Conservation (phyloP, 2,113 vertebrate species). For the Cynocephalus volans region DNA sequence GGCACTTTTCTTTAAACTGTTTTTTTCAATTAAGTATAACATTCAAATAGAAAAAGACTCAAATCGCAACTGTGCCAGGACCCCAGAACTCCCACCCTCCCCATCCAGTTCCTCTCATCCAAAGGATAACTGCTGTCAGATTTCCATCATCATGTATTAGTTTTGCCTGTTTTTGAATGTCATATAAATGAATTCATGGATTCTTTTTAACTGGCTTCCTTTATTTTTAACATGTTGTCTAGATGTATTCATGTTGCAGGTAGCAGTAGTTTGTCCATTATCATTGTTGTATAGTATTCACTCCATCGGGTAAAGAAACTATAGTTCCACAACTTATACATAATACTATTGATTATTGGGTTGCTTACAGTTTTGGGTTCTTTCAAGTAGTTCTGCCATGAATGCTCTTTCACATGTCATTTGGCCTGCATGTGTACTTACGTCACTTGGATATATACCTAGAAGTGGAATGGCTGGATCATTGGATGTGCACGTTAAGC, state of each 20-base stretch:
- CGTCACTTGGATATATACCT: background rate
- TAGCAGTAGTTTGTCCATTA: background rate
- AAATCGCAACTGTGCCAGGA: background rate
- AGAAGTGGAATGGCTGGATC: background rate
- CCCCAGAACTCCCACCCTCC: fast-evolving
- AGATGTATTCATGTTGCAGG: background rate
- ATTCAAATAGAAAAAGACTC: background rate
- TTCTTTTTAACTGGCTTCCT: background rate
- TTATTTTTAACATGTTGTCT: background rate
- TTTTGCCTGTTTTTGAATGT: background rate
- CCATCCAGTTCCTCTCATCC: fast-evolving
- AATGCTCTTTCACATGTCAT: background rate
- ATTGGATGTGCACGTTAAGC: background rate
- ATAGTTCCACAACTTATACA: background rate
- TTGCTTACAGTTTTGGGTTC: background rate
- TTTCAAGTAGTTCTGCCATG: background rate
- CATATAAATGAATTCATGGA: background rate
- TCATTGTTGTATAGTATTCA: background rate
- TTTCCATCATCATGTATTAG: background rate
- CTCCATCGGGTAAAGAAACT: background rate
- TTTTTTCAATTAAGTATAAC: background rate
- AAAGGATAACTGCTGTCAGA: background rate
- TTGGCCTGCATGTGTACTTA: background rate
- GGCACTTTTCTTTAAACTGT: background rate
- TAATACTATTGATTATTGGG: background rate